A percentile compares a stretch with the other conserved stretches of the same genome.
These are phyloP conservation scores for Australoheros scitulus DNA, from an alignment of 2,113 vertebrate species.

Conservation along the genomic window DNA sequence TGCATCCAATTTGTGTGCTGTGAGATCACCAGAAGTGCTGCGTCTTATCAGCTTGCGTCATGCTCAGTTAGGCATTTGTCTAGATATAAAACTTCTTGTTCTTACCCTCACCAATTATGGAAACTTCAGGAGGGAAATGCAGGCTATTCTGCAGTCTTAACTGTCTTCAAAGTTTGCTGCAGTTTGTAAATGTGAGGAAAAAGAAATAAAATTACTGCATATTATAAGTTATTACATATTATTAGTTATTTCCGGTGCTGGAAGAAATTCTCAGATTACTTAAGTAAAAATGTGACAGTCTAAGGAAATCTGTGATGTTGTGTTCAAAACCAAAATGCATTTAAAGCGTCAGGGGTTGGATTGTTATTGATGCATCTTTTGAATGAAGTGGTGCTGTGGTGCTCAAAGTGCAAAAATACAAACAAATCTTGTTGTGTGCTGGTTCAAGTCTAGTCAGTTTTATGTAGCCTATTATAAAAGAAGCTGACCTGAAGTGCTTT, in stretches of 20 bases:
- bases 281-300: no score
- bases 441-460: background rate
- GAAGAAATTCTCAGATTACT: no score
- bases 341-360: background rate
- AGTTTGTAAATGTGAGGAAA: background rate
- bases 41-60: conserved; percentile 11
- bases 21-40: conserved; percentile 27
- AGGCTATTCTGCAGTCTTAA: background rate
- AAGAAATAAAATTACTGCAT: background rate
- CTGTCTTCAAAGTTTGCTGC: background rate
- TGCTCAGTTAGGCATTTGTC: background rate
- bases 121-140: background rate
- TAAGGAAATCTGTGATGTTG: no score
- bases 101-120: conserved; percentile 4
- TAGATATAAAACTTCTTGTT: background rate
- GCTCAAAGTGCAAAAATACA: background rate
- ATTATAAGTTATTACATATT: background rate
- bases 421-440: background rate
- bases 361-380: background rate
- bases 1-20: conserved; percentile 69
- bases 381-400: background rate
- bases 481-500: background rate
- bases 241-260: background rate
- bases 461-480: background rate
- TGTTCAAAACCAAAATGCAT: background rate